A percentile compares a stretch with the other conserved stretches of the same genome.
phyloP scores from a whole-genome alignment of 2,888 invertebrate genomes.

The Carterocephalus palaemon region DNA sequence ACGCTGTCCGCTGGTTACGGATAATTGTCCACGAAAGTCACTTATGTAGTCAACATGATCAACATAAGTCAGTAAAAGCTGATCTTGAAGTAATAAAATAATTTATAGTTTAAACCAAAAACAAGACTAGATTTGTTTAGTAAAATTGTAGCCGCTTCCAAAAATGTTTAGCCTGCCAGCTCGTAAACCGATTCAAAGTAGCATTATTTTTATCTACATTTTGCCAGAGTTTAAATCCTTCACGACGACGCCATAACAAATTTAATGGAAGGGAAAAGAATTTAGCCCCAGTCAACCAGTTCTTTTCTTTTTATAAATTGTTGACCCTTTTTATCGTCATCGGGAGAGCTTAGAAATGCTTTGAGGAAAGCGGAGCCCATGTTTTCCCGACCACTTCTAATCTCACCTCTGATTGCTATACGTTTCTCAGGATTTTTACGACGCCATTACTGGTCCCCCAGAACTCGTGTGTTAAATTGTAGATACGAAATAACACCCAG shows the following conservation, averaged over 20 bases:
- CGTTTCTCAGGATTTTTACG: constrained; percentile 67
- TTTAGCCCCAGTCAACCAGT: constrained; percentile 28
- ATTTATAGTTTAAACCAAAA: too few relatives aligned
- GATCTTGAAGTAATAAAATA: too few relatives aligned
- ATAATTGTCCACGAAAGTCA: too few relatives aligned
- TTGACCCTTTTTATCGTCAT: constrained; percentile 59
- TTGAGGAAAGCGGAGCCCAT: constrained; percentile 34
- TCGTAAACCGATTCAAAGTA: constrained; percentile 35
- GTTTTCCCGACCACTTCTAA: constrained; percentile 50
- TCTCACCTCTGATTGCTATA: constrained; percentile 65
- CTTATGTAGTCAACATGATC: too few relatives aligned
- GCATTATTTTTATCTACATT: constrained; percentile 35
- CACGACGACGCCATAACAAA: constrained; percentile 39
- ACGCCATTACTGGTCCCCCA: constrained; percentile 49
- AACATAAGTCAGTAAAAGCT: too few relatives aligned
- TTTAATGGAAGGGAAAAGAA: constrained; percentile 37
- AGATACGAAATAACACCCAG: constrained; percentile 44
- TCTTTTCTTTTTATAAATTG: constrained; percentile 52
- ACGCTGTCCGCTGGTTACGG: too few relatives aligned
- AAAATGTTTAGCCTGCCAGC: constrained; percentile 31
- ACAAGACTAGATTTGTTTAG: too few relatives aligned
- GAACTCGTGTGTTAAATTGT: constrained; percentile 47
- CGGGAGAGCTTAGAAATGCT: constrained; percentile 38
- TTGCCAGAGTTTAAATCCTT: constrained; percentile 35
- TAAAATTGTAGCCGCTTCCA: too few relatives aligned